These are phyloP conservation scores for Pangasius larnaudii DNA, from an alignment of 2,797 vertebrate genomes.

Conservation along the genomic window DNA sequence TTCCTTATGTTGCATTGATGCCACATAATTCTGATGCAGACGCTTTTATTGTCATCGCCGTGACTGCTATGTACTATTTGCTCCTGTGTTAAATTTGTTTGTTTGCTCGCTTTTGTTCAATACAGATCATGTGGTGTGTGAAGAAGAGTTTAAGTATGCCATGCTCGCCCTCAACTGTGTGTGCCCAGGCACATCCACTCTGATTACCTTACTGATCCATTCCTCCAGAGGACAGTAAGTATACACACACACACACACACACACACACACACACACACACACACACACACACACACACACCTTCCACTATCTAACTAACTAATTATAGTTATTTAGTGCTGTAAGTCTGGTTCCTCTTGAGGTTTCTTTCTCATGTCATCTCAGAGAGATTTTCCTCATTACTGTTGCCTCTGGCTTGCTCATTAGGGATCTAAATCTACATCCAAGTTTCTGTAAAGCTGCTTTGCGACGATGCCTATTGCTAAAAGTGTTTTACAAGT, in stretches of 20 bases:
- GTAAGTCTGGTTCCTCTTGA: background rate
- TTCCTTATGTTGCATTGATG: background rate
- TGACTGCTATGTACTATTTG: background rate
- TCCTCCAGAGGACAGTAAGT: conserved; percentile 87
- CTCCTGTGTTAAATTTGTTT: background rate
- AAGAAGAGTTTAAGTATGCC: conserved; percentile 88
- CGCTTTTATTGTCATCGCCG: background rate
- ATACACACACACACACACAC: conserved; percentile 11
- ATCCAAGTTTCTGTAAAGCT: background rate
- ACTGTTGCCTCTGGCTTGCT: background rate
- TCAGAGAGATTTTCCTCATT: conserved; percentile 1
- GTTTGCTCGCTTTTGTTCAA: conserved; percentile 8
- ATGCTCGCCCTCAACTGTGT: conserved; percentile 88
- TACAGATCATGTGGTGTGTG: conserved; percentile 86
- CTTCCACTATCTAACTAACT: background rate
- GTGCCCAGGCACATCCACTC: conserved; percentile 84
- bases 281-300: background rate
- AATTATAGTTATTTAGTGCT: background rate
- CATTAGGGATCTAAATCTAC: background rate
- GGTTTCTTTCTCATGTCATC: background rate
- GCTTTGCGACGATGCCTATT: background rate
- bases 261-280: conserved; percentile 7
- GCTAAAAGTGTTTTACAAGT: background rate
- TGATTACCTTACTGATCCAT: conserved; percentile 86
- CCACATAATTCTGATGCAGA: background rate